Evolutionary conservation across 2,797 vertebrate species (phyloP), one percentile per base, ranked within the genome.

Genomic region (Amblyopsis hoosieri): DNA sequence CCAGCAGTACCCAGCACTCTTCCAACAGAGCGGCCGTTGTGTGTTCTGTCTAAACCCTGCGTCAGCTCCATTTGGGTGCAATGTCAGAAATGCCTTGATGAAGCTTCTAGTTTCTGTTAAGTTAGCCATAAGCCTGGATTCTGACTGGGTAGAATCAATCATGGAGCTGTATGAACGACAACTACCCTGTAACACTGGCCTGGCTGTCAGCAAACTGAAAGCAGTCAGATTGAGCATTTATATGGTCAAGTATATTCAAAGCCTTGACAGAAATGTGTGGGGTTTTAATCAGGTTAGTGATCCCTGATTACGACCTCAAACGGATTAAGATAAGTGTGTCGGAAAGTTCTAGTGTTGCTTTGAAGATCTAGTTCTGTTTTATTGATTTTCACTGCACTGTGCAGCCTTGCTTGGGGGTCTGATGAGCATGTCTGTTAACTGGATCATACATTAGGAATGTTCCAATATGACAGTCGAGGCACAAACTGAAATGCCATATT

Each of bases 21-120:
- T 53, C 60, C 71, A 92, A 93, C 91, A 92, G 88, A 90, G 87
- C 3, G 60, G 54, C 84, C 85, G 81, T 93, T 92, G 90, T 92
- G 79, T 64, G 74, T 81, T 69, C 33, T 66, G 54, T 71, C 72
- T 78, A 74, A 67, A 82, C 86, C 83, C 83, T 84, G 86, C 65
- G 73, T 92, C 86, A 85, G 88, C 88, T 88, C 72, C 84, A 82
- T 67, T 69, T 60, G 55, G 76, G 66, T 73, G 57, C 78, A 79
- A 87, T 4, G 54, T 58, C 66, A 76, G 78, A 85, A 86, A 89
- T 69, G 71, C 67, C 69, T 74, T 53, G 1, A 64, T 83, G 72
- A 72, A 73, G 67, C 79, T 82, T 83, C 76, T 51, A 71, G 54
- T 83, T 87, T 84, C 71, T 87, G 74, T 59, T 78, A 33, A 72